Percentiles rank a stretch among this genome's conserved stretches.
phyloP scores from a whole-genome alignment of 2,888 invertebrate genomes.

The Ectemnius continuus region DNA sequence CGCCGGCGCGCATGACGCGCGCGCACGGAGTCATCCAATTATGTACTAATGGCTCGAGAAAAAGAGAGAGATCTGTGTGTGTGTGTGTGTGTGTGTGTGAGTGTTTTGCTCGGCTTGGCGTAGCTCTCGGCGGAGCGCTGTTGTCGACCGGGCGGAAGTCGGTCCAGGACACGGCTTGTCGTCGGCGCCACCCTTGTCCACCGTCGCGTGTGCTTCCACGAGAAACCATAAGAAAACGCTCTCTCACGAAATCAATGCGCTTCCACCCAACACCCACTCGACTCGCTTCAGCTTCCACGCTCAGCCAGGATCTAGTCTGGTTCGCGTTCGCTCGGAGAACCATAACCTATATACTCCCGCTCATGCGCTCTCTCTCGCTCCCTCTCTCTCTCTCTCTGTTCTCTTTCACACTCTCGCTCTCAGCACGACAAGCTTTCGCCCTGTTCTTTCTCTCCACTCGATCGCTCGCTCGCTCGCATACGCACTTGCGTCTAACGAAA shows the following conservation, averaged over 20 bases:
- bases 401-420: conserved; percentile 1
- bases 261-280: conserved; percentile 12
- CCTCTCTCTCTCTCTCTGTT: conserved; percentile 19
- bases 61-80: no score
- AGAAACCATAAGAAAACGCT: conserved; percentile 56
- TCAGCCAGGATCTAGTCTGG: no score
- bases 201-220: conserved; percentile 56
- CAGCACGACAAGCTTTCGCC: background rate
- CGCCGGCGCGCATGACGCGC: background rate
- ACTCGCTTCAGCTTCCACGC: no score
- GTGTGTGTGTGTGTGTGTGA: no score
- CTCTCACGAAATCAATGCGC: conserved; percentile 39
- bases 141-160: conserved; percentile 33
- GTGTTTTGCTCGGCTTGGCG: no score
- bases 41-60: background rate
- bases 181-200: conserved; percentile 67
- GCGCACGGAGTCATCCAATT: background rate
- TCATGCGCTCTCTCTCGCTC: conserved; percentile 21
- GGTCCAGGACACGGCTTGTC: conserved; percentile 60
- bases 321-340: no score
- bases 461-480: conserved; percentile 19
- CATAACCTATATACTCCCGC: conserved; percentile 3
- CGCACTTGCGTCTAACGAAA: conserved; percentile 56
- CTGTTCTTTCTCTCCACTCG: conserved; percentile 5
- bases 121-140: background rate